A percentile compares a stretch with the other conserved stretches of the same genome.
Evolutionary conservation across 2,113 vertebrate species (phyloP).

Genomic region (Propithecus coquereli): DNA sequence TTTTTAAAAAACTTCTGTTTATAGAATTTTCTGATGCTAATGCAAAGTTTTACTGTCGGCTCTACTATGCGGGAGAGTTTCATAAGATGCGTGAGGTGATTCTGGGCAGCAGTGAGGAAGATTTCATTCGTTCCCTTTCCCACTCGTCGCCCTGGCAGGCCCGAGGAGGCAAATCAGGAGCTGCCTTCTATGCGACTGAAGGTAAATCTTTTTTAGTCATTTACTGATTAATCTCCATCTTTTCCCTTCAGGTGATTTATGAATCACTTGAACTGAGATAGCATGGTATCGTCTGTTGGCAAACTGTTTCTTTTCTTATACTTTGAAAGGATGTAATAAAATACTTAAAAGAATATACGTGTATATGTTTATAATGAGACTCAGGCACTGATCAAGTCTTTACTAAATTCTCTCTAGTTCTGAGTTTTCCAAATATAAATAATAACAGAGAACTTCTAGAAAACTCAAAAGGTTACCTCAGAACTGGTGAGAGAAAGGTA

Average conservation of each 20-base stretch:
- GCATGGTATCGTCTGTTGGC: not conserved
- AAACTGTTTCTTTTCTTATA: not conserved
- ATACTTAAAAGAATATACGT: not conserved
- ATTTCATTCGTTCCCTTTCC: slow-evolving; percentile 95
- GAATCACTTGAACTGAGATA: not conserved
- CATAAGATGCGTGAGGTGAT: slow-evolving; percentile 97
- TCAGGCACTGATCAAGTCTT: not conserved
- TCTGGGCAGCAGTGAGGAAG: slow-evolving; percentile 94
- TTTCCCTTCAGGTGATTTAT: not conserved
- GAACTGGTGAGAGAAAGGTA: not conserved
- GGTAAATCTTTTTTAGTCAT: slow-evolving; percentile 76
- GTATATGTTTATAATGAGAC: not conserved
- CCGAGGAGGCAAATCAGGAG: slow-evolving; percentile 96
- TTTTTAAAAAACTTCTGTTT: not conserved
- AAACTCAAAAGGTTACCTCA: not conserved
- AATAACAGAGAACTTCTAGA: not conserved
- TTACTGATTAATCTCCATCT: not conserved
- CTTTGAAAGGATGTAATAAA: not conserved
- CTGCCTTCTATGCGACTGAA: slow-evolving; percentile 97
- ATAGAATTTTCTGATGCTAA: slow-evolving; percentile 97
- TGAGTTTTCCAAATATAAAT: slow-evolving; percentile 12
- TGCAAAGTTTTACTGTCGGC: slow-evolving; percentile 97
- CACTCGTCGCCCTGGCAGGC: slow-evolving; percentile 98
- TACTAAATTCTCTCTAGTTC: not conserved
- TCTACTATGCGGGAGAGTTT: slow-evolving; percentile 97